Evolutionary conservation across 2,888 invertebrate genomes (phyloP).

Genomic region (Watsonalla cultraria): DNA sequence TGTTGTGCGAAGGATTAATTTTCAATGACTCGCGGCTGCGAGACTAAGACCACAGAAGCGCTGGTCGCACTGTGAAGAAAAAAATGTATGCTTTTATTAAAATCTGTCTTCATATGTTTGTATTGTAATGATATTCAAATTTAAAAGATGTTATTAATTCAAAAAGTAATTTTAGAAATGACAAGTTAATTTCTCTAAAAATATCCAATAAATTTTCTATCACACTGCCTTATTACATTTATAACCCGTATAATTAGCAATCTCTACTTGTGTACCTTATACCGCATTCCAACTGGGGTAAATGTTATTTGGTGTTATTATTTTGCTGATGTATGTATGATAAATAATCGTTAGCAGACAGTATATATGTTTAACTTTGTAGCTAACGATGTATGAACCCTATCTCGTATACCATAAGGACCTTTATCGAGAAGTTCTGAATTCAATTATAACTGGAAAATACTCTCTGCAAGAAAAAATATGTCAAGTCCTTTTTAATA

Average conservation of each 20-base stretch:
- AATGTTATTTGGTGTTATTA: slow-evolving; percentile 8
- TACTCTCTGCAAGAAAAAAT: no score
- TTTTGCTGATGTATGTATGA: slow-evolving; percentile 3
- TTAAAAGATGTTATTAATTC: no score
- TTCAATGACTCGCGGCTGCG: neutral
- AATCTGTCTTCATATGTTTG: no score
- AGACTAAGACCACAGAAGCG: neutral
- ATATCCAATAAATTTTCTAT: neutral
- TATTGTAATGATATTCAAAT: no score
- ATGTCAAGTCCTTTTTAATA: no score
- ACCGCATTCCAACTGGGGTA: slow-evolving; percentile 26
- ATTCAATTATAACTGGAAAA: no score
- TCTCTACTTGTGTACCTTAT: slow-evolving; percentile 13
- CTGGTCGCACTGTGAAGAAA: neutral
- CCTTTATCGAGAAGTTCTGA: no score
- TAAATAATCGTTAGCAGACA: neutral
- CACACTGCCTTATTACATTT: neutral
- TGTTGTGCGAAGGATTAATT: no score
- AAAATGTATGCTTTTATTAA: no score
- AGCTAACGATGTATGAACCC: neutral
- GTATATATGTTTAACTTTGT: neutral
- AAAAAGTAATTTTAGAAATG: no score
- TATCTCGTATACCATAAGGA: no score
- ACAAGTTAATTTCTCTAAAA: no score
- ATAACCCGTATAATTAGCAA: neutral